Evolutionary conservation across 2,797 vertebrate species (phyloP).

Genomic region (Parotocinclus haroldoi): DNA sequence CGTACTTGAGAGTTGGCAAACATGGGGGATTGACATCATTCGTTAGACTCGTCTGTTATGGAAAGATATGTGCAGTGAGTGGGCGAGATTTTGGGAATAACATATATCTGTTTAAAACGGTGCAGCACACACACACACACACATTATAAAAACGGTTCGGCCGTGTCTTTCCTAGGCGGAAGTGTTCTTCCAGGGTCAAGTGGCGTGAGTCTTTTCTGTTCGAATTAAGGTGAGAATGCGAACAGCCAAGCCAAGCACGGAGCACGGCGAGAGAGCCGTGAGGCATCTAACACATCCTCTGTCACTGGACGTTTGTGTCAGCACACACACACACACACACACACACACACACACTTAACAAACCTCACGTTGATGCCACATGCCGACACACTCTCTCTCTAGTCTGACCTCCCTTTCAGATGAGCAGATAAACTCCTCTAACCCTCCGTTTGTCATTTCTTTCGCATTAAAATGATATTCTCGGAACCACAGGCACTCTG

Average conservation of each 20-base stretch:
- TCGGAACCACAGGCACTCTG: no score
- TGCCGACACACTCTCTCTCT: background rate
- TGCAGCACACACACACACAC: background rate
- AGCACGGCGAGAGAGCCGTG: slow-evolving; percentile 25
- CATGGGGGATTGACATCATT: no score
- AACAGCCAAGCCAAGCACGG: slow-evolving; percentile 14
- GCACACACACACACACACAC: background rate
- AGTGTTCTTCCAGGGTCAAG: slow-evolving; percentile 11
- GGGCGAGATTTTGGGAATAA: background rate
- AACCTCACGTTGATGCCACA: background rate
- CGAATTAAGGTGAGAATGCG: slow-evolving; percentile 37
- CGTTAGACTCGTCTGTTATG: no score
- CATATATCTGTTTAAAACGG: background rate
- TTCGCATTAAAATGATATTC: no score
- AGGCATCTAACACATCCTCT: slow-evolving; percentile 46
- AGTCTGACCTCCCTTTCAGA: no score
- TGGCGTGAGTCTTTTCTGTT: slow-evolving; percentile 38
- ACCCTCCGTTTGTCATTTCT: no score
- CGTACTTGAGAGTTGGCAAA: no score
- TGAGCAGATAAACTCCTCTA: no score
- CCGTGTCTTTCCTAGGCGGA: slow-evolving; percentile 7
- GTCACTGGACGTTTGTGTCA: slow-evolving; percentile 35
- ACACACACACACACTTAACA: background rate
- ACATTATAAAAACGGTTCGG: background rate
- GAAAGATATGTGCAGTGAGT: no score